Conservation (phyloP, 1,140 invertebrate genomes). For the Cryptotermes secundus region DNA sequence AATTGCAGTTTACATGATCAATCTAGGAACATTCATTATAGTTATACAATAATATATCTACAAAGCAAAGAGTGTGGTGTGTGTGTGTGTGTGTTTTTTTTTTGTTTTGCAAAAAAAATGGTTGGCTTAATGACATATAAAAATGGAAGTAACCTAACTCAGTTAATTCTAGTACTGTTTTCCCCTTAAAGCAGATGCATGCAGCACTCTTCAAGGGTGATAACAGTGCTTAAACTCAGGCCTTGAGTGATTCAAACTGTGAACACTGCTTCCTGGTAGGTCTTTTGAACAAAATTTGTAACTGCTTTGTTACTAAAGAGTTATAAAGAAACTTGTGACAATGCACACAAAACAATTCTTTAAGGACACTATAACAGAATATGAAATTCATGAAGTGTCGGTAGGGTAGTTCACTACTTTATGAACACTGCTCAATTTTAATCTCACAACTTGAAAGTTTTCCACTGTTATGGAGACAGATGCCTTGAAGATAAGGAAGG, state of each 20-base stretch:
- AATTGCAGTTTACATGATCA: constrained; percentile 34
- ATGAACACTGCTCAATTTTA: too few species aligned
- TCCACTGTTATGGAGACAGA: constrained; percentile 10
- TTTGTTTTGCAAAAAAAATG: background rate
- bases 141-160: background rate
- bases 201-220: background rate
- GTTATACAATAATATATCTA: constrained; percentile 35
- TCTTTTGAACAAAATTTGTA: too few species aligned
- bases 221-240: background rate
- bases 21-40: constrained; percentile 36
- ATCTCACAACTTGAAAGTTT: background rate
- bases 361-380: too few species aligned
- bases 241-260: background rate
- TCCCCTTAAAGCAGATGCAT: too few species aligned
- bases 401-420: too few species aligned
- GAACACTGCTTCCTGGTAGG: too few species aligned
- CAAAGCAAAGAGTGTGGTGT: constrained; percentile 35
- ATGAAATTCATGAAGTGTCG: too few species aligned
- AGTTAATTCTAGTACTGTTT: background rate
- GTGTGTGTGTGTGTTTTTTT: constrained; percentile 16
- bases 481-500: background rate
- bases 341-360: too few species aligned
- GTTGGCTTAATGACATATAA: background rate
- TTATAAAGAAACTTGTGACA: too few species aligned
- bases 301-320: too few species aligned